Evolutionary conservation across 2,113 vertebrate genomes (phyloP).

Genomic region (Prinia subflava): DNA sequence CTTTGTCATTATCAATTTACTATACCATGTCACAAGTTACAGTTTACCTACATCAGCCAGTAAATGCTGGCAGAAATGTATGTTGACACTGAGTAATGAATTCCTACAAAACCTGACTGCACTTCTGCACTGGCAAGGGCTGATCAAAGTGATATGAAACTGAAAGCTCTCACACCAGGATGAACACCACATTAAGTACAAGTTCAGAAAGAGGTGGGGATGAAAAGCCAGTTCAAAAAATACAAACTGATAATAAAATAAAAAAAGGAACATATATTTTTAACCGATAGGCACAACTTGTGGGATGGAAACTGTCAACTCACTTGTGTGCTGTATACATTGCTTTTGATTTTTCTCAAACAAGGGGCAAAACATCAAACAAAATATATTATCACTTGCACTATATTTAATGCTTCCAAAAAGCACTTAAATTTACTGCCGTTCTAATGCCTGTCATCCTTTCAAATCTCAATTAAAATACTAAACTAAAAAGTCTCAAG

Average conservation of each 20-base stretch:
- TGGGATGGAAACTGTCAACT: conserved; percentile 5
- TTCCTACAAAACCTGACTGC: conserved; percentile 35
- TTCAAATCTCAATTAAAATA: conserved; percentile 20
- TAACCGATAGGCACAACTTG: not conserved
- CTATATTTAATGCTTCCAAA: conserved; percentile 43
- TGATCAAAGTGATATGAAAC: conserved; percentile 53
- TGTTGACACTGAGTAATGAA: conserved; percentile 29
- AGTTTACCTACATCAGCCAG: conserved; percentile 33
- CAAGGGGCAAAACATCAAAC: conserved; percentile 21
- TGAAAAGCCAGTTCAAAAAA: conserved; percentile 49
- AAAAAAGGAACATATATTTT: conserved; percentile 39
- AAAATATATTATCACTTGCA: conserved; percentile 17
- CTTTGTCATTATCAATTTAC: conserved; percentile 27
- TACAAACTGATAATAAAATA: conserved; percentile 35
- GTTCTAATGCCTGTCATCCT: conserved; percentile 31
- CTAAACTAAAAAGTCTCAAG: conserved; percentile 30
- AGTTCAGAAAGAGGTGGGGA: conserved; percentile 39
- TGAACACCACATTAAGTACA: conserved; percentile 30
- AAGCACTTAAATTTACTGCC: conserved; percentile 32
- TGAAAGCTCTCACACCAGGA: conserved; percentile 32
- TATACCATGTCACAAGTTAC: conserved; percentile 34
- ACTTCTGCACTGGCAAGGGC: conserved; percentile 25
- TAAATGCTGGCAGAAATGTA: not conserved
- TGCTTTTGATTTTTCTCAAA: not conserved
- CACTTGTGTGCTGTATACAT: not conserved